Evolutionary conservation across 2,113 vertebrate species (phyloP), one percentile per base, ranked within the genome.

Genomic region (Nerophis ophidion): DNA sequence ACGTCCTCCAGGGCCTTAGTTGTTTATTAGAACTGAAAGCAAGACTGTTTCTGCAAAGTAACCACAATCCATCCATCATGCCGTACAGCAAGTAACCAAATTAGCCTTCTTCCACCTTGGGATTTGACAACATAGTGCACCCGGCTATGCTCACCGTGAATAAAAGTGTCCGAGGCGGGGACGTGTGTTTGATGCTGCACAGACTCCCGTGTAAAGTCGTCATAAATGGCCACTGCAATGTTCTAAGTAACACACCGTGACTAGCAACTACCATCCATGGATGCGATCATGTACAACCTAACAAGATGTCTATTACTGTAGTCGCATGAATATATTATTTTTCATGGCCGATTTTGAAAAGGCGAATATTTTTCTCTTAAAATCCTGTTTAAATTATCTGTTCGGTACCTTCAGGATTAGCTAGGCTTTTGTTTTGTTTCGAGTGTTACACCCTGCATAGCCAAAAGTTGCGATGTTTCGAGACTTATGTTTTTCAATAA

Each of bases 21-120:
- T 87, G 81, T 82, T 86, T 83, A 77, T 76, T 61, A 75, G 75
- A 81, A 75, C 52, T 36, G 52, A 74, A 75, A 79, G 63, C 62
- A 42, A 76, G 80, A 74, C 73, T 73, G 64, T 73, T 70, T 76
- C 69, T 70, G 26, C 66, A 79, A 79, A 75, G 71, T 61, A 70
- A 70, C 72, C 61, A 62, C 76, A 67, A 65, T 63, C 72, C 71
- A 84, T 85, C 73, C 72, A 81, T 88, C 75, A 81, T 78, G 63
- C 45, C 33, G 45, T 7, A 68, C 7, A 70, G 57, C 65, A 62
- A 56, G 66, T 66, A 65, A 63, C 65, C 48, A 79, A 71, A 80
- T 75, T 58, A 72, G 70, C 60, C 61, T 57, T 70, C 68, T 48
- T 69, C 65, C 47, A 61, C 62, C 47, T 17, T 44, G 57, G 72